Evolutionary conservation across 2,888 invertebrate genomes (phyloP).

Genomic region (Phanerotoma sp.): DNA sequence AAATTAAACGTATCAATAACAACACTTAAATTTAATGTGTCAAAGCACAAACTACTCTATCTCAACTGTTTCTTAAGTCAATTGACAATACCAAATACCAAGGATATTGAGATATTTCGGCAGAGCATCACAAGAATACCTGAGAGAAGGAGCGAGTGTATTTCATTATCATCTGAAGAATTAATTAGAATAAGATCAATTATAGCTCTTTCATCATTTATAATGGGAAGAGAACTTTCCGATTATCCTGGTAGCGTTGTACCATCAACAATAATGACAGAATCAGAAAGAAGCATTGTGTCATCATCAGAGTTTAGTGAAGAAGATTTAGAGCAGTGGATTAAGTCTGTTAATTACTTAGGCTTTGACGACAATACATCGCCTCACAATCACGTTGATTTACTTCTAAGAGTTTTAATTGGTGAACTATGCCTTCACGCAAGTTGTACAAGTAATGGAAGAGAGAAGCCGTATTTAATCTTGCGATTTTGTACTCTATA

Average conservation of each 20-base stretch:
- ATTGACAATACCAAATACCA: constrained; percentile 55
- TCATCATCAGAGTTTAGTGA: constrained; percentile 70
- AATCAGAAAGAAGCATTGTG: constrained; percentile 58
- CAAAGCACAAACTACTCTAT: constrained; percentile 69
- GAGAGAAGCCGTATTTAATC: constrained; percentile 74
- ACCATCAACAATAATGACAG: constrained; percentile 37
- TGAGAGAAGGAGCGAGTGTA: constrained; percentile 27
- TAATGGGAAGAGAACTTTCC: constrained; percentile 36
- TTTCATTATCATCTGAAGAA: constrained; percentile 32
- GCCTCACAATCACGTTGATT: constrained; percentile 71
- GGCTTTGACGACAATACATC: constrained; percentile 84
- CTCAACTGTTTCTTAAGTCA: constrained; percentile 66
- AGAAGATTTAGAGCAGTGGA: constrained; percentile 73
- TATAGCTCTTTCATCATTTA: constrained; percentile 45
- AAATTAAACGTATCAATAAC: constrained; percentile 75
- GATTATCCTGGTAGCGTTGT: constrained; percentile 38
- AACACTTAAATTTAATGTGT: constrained; percentile 73
- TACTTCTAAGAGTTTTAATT: constrained; percentile 70
- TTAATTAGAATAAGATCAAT: constrained; percentile 40
- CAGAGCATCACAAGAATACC: constrained; percentile 30
- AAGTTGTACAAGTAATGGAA: constrained; percentile 57
- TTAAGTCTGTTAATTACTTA: constrained; percentile 73
- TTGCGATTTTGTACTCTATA: constrained; percentile 69
- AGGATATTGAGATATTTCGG: constrained; percentile 39
- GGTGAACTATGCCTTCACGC: constrained; percentile 63